Percentiles rank a stretch among this genome's conserved stretches.
phyloP scores from a whole-genome alignment of 2,113 vertebrate species.

The Cynocephalus volans region DNA sequence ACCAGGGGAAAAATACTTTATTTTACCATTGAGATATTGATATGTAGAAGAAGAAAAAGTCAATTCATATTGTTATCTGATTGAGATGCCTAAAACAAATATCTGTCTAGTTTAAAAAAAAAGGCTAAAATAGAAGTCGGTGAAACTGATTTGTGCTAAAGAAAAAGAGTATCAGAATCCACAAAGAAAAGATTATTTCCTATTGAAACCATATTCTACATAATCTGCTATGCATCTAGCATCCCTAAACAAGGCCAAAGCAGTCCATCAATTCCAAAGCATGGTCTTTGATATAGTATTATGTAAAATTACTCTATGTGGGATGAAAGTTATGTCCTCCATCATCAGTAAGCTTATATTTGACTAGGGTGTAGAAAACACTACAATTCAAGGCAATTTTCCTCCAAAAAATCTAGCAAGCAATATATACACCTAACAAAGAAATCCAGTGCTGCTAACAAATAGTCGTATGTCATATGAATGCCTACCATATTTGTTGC shows the following conservation, averaged over 20 bases:
- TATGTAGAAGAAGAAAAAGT: slow-evolving; percentile 65
- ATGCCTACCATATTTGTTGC: neutral
- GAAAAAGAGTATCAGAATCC: neutral
- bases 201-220: neutral
- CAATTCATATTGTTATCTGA: slow-evolving; percentile 79
- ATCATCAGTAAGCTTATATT: neutral
- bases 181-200: neutral
- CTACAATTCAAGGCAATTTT: neutral
- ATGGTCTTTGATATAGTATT: neutral
- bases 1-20: slow-evolving; percentile 61
- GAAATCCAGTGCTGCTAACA: neutral
- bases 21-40: slow-evolving; percentile 70
- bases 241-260: neutral
- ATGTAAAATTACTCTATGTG: neutral
- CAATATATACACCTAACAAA: neutral
- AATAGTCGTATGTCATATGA: neutral
- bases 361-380: neutral
- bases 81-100: slow-evolving; percentile 77
- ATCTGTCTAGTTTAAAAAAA: slow-evolving; percentile 60
- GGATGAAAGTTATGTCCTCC: neutral
- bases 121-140: slow-evolving; percentile 65
- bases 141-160: slow-evolving; percentile 53
- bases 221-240: neutral
- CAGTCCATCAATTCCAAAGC: neutral
- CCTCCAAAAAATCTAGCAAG: neutral